Base-by-base conservation (phyloP, 2,888 invertebrate genomes). In the Aporophyla nigra region DNA sequence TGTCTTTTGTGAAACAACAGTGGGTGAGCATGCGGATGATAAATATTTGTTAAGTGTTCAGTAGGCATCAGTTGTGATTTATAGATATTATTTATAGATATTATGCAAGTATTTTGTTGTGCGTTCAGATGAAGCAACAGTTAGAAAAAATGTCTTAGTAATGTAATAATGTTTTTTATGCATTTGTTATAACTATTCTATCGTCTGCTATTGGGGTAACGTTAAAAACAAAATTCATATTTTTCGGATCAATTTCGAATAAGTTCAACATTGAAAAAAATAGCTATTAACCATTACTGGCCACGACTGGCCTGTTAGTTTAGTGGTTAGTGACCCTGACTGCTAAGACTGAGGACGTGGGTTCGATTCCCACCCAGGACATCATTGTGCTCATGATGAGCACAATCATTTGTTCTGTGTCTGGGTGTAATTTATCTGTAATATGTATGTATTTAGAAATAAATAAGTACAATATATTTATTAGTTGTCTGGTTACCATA, bases 1-100 rank as follows among this genome's bases (percentile, higher is more conserved):
- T 71, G 61, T 58, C 46, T 84, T 83, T 62, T 40, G 54, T 27
- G 40, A 49, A 62, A 66, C 51, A 62, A 53, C 19, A 51, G n/a
- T 19, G 19, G 73, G 24, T 40, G 62, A 12, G 24, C 3, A 21
- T n/a, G 16, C 12, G 5, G 43, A 19, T 53, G 51, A 53, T 53
- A 1, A 53, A n/a, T 49, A 21, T 59, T 61, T 76, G 21, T 33
- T 53, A 7, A 80, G 19, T 19, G n/a, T 58, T 51, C 27, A 43
- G 24, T n/a, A 43, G n/a, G 51, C 19, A 46, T 21, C 1, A 12
- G 14, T n/a, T 70, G n/a, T 70, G n/a, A n/a, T 46, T 43, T 40
- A 12, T 12, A 21, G 12, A 65, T n/a, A 46, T 65, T 65, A n/a
- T n/a, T n/a, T n/a, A n/a, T n/a, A n/a, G n/a, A n/a, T n/a, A n/a